These are phyloP conservation scores for Amphiduros pacificus DNA, from an alignment of 2,888 invertebrate genomes.

Conservation along the genomic window DNA sequence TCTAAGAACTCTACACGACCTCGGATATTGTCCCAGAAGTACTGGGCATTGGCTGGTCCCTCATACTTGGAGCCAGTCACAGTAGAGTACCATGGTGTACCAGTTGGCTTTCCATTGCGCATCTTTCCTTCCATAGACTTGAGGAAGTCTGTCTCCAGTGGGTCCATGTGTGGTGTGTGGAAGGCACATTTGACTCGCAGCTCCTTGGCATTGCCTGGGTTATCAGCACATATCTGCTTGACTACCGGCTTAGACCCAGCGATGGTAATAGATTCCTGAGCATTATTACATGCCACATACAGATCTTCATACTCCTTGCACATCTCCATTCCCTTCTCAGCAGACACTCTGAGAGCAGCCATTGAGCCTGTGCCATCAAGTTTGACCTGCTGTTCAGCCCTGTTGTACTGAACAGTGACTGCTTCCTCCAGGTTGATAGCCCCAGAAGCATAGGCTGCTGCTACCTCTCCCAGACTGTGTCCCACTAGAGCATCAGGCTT, in stretches of 20 bases:
- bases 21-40: constrained; percentile 25
- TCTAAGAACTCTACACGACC: constrained; percentile 17
- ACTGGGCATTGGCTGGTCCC: background rate
- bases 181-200: constrained; percentile 23
- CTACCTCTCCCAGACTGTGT: constrained; percentile 23
- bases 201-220: constrained; percentile 19
- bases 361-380: constrained; percentile 24
- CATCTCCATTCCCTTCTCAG: constrained; percentile 16
- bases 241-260: constrained; percentile 20
- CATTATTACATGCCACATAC: constrained; percentile 25
- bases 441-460: constrained; percentile 20
- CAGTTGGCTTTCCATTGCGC: background rate
- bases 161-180: constrained; percentile 21
- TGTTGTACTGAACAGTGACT: constrained; percentile 6
- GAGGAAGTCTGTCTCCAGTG: constrained; percentile 15
- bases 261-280: constrained; percentile 19
- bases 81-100: constrained; percentile 9
- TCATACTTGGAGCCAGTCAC: constrained; percentile 8
- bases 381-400: constrained; percentile 14
- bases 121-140: constrained; percentile 12
- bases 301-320: constrained; percentile 12
- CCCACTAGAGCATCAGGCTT: constrained; percentile 16
- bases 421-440: constrained; percentile 19
- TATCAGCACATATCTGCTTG: constrained; percentile 4
- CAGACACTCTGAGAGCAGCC: constrained; percentile 20